Base-by-base conservation (phyloP, 2,888 invertebrate genomes). In the Epirrhoe alternata region DNA sequence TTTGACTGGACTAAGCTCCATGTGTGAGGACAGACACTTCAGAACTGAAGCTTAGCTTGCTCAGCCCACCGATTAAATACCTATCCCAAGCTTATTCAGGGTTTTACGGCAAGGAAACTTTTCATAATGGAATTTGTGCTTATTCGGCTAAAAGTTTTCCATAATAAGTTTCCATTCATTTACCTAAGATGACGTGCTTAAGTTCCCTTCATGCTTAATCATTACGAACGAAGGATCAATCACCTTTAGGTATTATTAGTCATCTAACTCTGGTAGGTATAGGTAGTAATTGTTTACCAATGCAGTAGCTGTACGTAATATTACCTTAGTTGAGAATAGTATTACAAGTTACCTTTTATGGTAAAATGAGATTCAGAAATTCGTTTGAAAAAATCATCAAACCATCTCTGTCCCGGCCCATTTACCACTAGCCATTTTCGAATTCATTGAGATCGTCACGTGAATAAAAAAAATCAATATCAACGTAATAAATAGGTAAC, bases 131-230 rank as follows among this genome's bases (percentile, higher is more conserved):
- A 79, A 75, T 75, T 75, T 70, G 59, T 66, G 74, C 61, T 64
- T 71, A 74, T 73, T 69, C 58, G 66, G 56, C 54, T 53, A 69
- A 75, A 83, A 84, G 57, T 68, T 81, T 85, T 85, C 85, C 85
- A 81, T 77, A 61, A 73, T 62, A 78, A 73, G 72, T 81, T 80
- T 74, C 81, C 80, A 75, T 77, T 71, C 12, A 59, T 57, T 31
- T 63, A 54, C 53, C 61, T 58, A 47, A 51, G 42, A 61, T 71
- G 69, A 71, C 69, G 70, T 60, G 53, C 38, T 50, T 49, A 61
- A 61, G 60, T 64, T 69, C 50, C 58, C 54, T 59, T 62, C 45
- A 47, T 16, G 52, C 55, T 10, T 38, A 64, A 53, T 61, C 63
- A 55, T 66, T 24, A 24, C 24, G 12, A 35, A 54, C 24, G 47